These are phyloP conservation scores for Neoitamus cyanurus DNA, from an alignment of 2,888 invertebrate genomes.

Conservation along the genomic window DNA sequence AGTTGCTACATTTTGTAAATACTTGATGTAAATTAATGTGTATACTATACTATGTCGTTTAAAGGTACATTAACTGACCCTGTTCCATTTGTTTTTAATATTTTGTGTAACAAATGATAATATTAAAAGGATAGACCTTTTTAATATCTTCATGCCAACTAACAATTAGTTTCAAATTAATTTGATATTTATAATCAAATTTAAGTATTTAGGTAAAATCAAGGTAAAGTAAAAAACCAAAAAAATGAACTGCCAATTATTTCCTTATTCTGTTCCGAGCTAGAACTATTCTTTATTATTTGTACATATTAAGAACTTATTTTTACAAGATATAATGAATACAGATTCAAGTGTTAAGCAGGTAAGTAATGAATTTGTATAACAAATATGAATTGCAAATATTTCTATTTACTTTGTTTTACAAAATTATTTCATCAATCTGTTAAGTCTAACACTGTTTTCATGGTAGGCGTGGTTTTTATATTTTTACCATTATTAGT, in stretches of 20 bases:
- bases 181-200: background rate
- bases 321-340: too few relatives aligned
- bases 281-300: background rate
- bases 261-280: background rate
- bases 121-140: background rate
- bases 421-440: too few relatives aligned
- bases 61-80: background rate
- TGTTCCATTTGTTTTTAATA: background rate
- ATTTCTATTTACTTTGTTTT: too few relatives aligned
- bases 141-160: background rate
- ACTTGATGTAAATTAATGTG: conserved; percentile 23
- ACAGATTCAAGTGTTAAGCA: background rate
- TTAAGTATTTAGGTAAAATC: background rate
- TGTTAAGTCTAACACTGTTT: too few relatives aligned
- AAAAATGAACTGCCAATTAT: background rate
- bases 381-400: background rate
- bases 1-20: conserved; percentile 30
- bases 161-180: background rate
- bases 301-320: too few relatives aligned
- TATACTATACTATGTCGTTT: conserved; percentile 28
- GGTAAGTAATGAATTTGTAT: too few relatives aligned
- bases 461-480: too few relatives aligned
- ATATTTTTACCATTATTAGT: too few relatives aligned
- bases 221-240: background rate
- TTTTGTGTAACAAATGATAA: background rate